These are phyloP conservation scores for Craseonycteris thonglongyai DNA, from an alignment of 2,113 vertebrate genomes.

Conservation along the genomic window DNA sequence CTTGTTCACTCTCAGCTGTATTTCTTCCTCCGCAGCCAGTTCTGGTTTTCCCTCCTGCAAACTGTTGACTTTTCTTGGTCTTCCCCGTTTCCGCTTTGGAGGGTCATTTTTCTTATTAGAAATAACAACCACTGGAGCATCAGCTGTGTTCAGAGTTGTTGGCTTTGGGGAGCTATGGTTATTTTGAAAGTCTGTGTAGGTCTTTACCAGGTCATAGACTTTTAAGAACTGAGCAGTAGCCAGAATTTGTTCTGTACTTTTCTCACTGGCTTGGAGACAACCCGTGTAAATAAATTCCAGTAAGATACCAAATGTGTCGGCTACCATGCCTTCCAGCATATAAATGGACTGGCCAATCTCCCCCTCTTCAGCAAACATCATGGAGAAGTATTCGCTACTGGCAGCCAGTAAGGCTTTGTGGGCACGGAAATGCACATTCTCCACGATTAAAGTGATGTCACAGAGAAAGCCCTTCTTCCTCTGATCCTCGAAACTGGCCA, in stretches of 20 bases:
- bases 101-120: conserved; percentile 63
- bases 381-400: conserved; percentile 94
- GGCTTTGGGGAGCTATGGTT: not conserved
- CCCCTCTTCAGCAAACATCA: conserved; percentile 90
- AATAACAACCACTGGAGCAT: not conserved
- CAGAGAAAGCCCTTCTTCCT: conserved; percentile 90
- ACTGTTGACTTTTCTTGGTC: conserved; percentile 82
- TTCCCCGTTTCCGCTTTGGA: conserved; percentile 88
- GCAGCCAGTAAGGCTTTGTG: conserved; percentile 96
- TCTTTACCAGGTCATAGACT: conserved; percentile 87
- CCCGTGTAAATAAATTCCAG: conserved; percentile 96
- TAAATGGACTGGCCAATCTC: conserved; percentile 83
- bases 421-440: conserved; percentile 90
- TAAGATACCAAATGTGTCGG: conserved; percentile 84
- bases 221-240: conserved; percentile 89
- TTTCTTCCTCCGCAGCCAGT: conserved; percentile 59
- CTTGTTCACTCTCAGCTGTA: conserved; percentile 79
- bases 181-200: conserved; percentile 80
- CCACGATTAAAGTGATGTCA: conserved; percentile 93
- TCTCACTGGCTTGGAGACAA: conserved; percentile 84
- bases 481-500: conserved; percentile 88
- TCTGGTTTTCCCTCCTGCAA: conserved; percentile 65
- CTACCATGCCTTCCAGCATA: conserved; percentile 88
- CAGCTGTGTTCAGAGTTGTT: not conserved
- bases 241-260: conserved; percentile 85